Evolutionary conservation across 2,113 vertebrate species (phyloP), one percentile per base, ranked within the genome.

Genomic region (Pica pica): DNA sequence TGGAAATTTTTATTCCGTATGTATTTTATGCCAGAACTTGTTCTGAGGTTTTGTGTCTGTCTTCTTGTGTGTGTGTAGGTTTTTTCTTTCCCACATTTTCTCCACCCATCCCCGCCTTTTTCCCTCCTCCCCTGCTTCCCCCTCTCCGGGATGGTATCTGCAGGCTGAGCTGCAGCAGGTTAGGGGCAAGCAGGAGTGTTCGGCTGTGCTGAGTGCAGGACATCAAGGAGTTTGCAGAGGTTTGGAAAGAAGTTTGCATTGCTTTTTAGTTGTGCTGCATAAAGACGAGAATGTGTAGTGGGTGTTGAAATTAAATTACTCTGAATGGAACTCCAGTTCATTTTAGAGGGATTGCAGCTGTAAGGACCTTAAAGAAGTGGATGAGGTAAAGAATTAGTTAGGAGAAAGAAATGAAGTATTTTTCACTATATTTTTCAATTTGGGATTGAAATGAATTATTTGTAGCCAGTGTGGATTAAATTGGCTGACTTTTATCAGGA

Each of bases 361-460:
- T 64, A 86, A 75, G 68, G 30, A 84, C 30, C 63, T 92, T 63
- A 87, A 76, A 64, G 21, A 57, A 91, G 47, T 64, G 35, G 67
- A 64, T 52, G 23, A 76, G 47, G 61, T 76, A 41, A 86, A 82
- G 75, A 15, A 33, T 89, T 47, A 59, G 23, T 86, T 94, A 90
- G 75, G 63, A 79, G 67, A 28, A 91, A 69, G 69, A 89, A 87
- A 70, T n/a, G 17, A 93, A 75, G n/a, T 64, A 59, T 22, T 90
- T 83, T 80, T 83, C 79, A 35, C 47, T 78, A 7, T 71, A n/a
- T 86, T 97, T 96, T 91, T 88, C 27, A 63, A 2, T 41, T 81
- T 86, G 65, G 60, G 42, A 35, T 79, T 80, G 69, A 24, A 55
- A 7, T 57, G 14, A 83, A 41, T 73, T 82, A 22, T 96, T 93